These are phyloP conservation scores for Dascyllus trimaculatus DNA, from an alignment of 2,113 vertebrate species.

Conservation along the genomic window DNA sequence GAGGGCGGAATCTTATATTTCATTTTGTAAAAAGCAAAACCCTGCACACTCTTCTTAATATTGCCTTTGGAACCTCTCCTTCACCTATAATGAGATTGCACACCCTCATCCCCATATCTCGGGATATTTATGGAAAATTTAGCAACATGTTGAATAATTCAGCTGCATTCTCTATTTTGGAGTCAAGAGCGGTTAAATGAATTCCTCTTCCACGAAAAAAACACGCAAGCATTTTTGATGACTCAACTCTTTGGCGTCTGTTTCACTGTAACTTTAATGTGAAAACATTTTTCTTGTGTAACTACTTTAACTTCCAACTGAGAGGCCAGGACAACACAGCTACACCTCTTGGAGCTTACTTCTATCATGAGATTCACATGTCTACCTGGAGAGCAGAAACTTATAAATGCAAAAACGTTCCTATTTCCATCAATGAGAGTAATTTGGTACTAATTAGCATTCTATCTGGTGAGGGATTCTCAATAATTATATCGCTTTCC, in stretches of 20 bases:
- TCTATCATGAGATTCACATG: neutral
- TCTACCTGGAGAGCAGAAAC: neutral
- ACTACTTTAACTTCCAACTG: too few species aligned
- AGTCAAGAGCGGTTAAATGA: neutral
- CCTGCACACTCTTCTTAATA: neutral
- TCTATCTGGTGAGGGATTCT: conserved; percentile 26
- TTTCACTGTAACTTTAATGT: too few species aligned
- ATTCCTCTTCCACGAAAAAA: neutral
- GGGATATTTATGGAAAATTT: neutral
- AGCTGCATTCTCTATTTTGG: neutral
- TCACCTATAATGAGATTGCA: neutral
- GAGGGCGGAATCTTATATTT: neutral
- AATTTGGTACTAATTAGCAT: conserved; percentile 38
- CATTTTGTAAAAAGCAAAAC: neutral
- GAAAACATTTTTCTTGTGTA: too few species aligned
- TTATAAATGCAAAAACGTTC: conserved; percentile 16
- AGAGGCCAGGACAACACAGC: neutral
- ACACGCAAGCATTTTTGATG: neutral
- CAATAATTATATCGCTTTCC: conserved; percentile 33
- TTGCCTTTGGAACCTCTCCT: neutral
- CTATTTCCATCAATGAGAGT: conserved; percentile 13
- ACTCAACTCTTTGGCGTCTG: too few species aligned
- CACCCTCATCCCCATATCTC: neutral
- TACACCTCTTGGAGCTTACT: neutral
- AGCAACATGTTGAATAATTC: conserved; percentile 15